Base-by-base conservation (phyloP, 2,113 vertebrate species). In the Amia ocellicauda region DNA sequence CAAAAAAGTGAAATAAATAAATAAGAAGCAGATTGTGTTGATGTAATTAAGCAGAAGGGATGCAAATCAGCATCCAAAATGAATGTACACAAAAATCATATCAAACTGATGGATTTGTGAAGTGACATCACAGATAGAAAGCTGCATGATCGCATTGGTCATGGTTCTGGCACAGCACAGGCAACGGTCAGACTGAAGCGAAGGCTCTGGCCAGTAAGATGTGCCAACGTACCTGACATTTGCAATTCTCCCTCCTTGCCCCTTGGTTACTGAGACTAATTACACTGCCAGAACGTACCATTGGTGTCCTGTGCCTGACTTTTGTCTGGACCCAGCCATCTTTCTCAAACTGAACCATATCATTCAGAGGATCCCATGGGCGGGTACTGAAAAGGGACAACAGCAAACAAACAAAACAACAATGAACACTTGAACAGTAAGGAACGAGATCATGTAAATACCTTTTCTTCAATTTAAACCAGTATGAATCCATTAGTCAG, bases 281-380 rank as follows among this genome's bases (percentile, higher is more conserved):
- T 85, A 90, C 77, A 86, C 87, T 91, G 83, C 75, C 79, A 75
- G 81, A 88, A 91, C 93, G 71, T 97, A 98, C 97, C 95, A 98
- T 99, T 78, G 94, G 95, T 75, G 95, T 98, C 71, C 93, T 91
- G 87, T 99, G 97, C 62, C 91, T 93, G 78, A 98, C 94, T 91
- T 97, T 95, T 70, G 96, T 97, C 88, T 96, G 95, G 86, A 98
- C 91, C 69, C 90, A 87, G 77, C 96, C 94, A 57, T 95, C 95
- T 89, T 96, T 97, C 84, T 99, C 97, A 70, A 94, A 98, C 69
- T 99, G 97, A 88, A 99, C 88, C 90, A 98, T 80, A 76, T 99
- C 97, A 69, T 98, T 99, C 77, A 99, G 88, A 49, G 93, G 93
- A 79, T 99, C 97, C 97, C 97, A 99, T 0, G 97, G 96, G 69